These are phyloP conservation scores for Spilarctia lutea DNA, from an alignment of 2,888 invertebrate species.

Conservation along the genomic window DNA sequence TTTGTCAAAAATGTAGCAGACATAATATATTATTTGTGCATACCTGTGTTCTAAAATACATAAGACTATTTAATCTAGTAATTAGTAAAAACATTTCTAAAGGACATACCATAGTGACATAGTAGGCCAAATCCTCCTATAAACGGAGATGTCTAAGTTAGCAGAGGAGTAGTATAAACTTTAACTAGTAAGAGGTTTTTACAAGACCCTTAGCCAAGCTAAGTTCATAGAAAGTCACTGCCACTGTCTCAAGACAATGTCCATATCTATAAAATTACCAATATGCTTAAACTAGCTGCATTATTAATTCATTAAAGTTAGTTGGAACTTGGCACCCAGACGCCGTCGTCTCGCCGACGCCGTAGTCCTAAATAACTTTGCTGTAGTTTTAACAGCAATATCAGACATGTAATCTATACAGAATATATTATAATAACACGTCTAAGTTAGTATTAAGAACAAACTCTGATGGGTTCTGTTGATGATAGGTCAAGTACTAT, in stretches of 20 bases:
- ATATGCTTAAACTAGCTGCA: slow-evolving; percentile 40
- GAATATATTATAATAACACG: background rate
- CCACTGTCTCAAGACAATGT: background rate
- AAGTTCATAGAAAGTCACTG: background rate
- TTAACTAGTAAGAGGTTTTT: no score
- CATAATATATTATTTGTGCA: background rate
- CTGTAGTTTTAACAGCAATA: background rate
- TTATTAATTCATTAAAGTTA: slow-evolving; percentile 17
- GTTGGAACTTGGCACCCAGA: slow-evolving; percentile 17
- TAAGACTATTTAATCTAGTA: background rate
- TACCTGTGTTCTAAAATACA: no score
- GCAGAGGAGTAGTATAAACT: no score
- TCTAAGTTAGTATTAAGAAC: background rate
- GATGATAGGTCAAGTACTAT: background rate
- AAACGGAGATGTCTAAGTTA: no score
- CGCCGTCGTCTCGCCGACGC: background rate
- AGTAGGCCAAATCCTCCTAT: no score
- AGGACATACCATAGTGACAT: background rate
- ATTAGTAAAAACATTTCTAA: background rate
- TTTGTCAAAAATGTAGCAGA: background rate
- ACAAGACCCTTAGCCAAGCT: no score
- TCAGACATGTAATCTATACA: background rate
- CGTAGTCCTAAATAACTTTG: background rate
- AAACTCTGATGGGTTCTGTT: background rate
- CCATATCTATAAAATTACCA: background rate